Evolutionary conservation across 1,140 invertebrate genomes (phyloP).

Genomic region (Tetranychus urticae): DNA sequence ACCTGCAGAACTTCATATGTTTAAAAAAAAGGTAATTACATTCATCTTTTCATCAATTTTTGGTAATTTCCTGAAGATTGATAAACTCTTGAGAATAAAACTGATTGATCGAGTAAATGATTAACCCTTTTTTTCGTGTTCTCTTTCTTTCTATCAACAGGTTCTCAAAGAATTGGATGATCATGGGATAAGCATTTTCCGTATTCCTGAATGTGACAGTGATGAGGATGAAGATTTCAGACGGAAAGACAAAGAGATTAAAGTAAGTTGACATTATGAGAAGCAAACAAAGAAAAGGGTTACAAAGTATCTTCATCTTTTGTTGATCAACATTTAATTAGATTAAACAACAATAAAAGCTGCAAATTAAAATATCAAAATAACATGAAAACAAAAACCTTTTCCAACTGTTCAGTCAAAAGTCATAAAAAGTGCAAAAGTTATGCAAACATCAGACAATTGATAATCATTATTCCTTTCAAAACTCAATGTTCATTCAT

Average conservation of each 20-base stretch:
- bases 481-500: too few species aligned
- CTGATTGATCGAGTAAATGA: background rate
- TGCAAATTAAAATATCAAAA: background rate
- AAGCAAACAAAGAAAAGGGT: too few species aligned
- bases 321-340: background rate
- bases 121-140: background rate
- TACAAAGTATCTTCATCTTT: background rate
- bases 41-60: background rate
- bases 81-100: slow-evolving; percentile 8
- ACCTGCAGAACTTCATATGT: slow-evolving; percentile 64
- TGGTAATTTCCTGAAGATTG: background rate
- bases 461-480: too few species aligned
- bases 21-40: slow-evolving; percentile 60
- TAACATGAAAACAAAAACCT: too few species aligned
- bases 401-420: too few species aligned
- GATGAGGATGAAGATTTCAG: slow-evolving; percentile 84
- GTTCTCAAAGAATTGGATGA: slow-evolving; percentile 31
- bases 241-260: slow-evolving; percentile 62
- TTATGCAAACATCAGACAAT: too few species aligned
- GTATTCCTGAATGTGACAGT: slow-evolving; percentile 85
- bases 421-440: too few species aligned
- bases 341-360: too few species aligned
- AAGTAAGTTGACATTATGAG: slow-evolving; percentile 19
- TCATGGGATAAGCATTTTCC: slow-evolving; percentile 50
- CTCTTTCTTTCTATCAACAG: slow-evolving; percentile 11